These are phyloP conservation scores for Dasyprocta punctata DNA, from an alignment of 2,113 vertebrate genomes.

Conservation along the genomic window DNA sequence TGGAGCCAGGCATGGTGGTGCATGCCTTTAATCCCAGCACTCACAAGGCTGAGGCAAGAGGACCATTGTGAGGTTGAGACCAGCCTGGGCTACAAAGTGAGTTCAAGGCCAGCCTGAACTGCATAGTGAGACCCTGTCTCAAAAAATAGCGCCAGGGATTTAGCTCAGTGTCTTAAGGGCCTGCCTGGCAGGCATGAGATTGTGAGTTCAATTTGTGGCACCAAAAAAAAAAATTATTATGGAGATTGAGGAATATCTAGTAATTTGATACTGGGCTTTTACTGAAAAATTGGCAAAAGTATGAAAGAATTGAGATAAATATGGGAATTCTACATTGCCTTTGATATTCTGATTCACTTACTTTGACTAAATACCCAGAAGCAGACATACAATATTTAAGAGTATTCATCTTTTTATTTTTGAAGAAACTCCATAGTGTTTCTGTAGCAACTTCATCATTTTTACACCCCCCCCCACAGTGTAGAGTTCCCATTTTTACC, in stretches of 20 bases:
- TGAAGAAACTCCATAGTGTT: background rate
- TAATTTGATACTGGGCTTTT: background rate
- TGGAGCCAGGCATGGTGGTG: too few relatives aligned
- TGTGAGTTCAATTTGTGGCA: too few relatives aligned
- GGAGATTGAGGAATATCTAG: background rate
- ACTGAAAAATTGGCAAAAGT: background rate
- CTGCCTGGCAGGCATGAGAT: too few relatives aligned
- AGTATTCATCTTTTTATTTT: background rate
- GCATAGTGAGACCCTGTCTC: too few relatives aligned
- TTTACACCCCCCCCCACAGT: background rate
- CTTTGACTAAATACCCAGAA: background rate
- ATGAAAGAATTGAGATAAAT: background rate
- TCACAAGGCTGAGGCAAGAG: too few relatives aligned
- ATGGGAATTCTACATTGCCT: background rate
- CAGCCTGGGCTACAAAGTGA: too few relatives aligned
- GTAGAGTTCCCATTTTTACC: background rate
- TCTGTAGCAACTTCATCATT: background rate
- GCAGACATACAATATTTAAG: background rate
- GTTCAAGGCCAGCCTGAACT: too few relatives aligned
- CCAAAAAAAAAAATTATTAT: background rate
- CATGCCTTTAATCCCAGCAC: too few relatives aligned
- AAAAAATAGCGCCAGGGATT: too few relatives aligned
- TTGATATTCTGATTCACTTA: background rate
- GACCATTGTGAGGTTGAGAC: too few relatives aligned
- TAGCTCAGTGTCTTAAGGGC: too few relatives aligned